phyloP scores from a whole-genome alignment of 2,113 vertebrate species.

The Hassar affinis region DNA sequence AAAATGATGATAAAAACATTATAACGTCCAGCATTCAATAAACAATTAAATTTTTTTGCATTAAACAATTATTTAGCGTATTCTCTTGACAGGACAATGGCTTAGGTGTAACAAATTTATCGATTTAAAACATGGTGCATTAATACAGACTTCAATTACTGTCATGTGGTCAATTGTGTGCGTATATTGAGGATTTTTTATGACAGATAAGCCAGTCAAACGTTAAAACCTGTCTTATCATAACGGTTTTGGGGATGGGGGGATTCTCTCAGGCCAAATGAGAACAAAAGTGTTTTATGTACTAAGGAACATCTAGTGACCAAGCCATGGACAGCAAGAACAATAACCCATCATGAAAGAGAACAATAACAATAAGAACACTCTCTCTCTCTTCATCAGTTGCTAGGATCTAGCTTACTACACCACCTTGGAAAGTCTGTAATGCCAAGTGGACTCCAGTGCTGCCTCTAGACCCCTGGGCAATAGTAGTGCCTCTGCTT shows the following conservation, averaged over 20 bases:
- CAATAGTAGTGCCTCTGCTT: background rate
- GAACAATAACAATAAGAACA: background rate
- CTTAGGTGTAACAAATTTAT: background rate
- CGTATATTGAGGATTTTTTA: background rate
- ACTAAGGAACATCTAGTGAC: background rate
- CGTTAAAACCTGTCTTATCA: background rate
- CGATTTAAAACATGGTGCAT: background rate
- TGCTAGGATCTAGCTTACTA: background rate
- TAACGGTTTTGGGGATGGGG: background rate
- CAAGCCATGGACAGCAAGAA: background rate
- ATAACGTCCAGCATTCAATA: background rate
- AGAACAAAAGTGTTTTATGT: background rate
- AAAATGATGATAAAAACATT: background rate
- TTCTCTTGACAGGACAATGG: background rate
- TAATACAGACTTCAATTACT: background rate
- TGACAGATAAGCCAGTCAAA: background rate
- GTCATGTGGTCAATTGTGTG: background rate
- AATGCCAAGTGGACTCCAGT: background rate
- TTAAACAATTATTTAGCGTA: background rate
- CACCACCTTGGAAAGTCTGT: background rate
- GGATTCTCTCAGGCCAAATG: background rate
- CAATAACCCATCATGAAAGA: background rate
- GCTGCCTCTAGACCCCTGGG: background rate
- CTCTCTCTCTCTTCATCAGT: background rate
- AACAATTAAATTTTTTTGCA: background rate